Conservation (phyloP, 1,140 invertebrate species). For the Bombus picipes region DNA sequence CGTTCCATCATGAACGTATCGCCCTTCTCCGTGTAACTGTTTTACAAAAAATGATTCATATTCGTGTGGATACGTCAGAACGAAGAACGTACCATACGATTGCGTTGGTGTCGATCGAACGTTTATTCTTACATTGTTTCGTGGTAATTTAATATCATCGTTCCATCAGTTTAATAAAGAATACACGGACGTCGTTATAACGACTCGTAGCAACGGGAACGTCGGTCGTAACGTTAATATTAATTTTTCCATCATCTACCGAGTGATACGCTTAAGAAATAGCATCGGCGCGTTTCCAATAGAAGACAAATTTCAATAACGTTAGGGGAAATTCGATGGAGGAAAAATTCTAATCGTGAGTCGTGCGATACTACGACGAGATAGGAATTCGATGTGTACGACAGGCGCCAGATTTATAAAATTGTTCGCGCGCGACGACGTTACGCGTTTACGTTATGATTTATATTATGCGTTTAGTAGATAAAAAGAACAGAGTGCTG, state of each 20-base stretch:
- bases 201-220: not conserved
- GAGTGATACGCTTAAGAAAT: no score
- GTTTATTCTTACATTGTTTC: not conserved
- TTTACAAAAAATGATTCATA: not conserved
- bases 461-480: not conserved
- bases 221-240: not conserved
- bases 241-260: not conserved
- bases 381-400: fast-evolving
- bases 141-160: not conserved
- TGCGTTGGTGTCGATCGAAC: no score
- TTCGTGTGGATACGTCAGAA: not conserved
- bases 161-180: not conserved
- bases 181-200: not conserved
- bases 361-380: no score
- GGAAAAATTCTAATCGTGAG: no score
- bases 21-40: not conserved
- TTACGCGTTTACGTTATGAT: not conserved
- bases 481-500: not conserved
- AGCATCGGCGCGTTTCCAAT: not conserved
- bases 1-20: not conserved
- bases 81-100: not conserved
- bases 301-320: not conserved
- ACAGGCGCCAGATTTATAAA: fast-evolving
- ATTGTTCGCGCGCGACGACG: no score
- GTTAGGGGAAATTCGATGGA: no score